Conservation (phyloP, 2,888 invertebrate species). For the Hipparchia sbordonii region DNA sequence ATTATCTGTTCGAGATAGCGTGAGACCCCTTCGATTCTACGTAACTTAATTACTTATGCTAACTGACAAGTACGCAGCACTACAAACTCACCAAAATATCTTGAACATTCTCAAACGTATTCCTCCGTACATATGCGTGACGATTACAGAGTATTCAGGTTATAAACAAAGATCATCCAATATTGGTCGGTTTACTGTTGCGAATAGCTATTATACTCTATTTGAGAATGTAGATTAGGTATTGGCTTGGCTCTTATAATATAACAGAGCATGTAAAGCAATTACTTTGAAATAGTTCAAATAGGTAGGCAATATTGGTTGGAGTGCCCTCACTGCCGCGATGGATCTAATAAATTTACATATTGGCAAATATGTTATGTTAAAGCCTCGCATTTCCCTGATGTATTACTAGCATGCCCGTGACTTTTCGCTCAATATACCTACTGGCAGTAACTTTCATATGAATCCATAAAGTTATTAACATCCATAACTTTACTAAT, state of each 20-base stretch:
- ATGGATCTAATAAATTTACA: constrained; percentile 47
- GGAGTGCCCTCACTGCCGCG: constrained; percentile 58
- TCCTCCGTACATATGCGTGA: constrained; percentile 10
- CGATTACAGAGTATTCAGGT: constrained; percentile 23
- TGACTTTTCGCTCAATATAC: background rate
- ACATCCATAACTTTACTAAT: too few relatives aligned
- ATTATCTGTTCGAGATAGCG: constrained; percentile 73
- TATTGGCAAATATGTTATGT: constrained; percentile 35
- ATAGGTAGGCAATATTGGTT: constrained; percentile 59
- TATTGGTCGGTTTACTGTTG: constrained; percentile 52
- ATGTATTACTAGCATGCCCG: background rate
- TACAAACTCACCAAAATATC: constrained; percentile 40
- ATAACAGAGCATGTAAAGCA: constrained; percentile 63
- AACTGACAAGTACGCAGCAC: constrained; percentile 62
- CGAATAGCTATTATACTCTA: constrained; percentile 64
- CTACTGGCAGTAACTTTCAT: too few relatives aligned
- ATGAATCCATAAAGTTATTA: too few relatives aligned
- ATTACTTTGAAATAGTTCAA: constrained; percentile 73
- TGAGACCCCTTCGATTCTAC: constrained; percentile 70
- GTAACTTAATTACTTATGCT: constrained; percentile 77
- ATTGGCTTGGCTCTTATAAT: constrained; percentile 65
- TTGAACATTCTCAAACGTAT: constrained; percentile 43
- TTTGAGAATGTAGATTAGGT: constrained; percentile 78
- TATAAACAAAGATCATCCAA: constrained; percentile 52
- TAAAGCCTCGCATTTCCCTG: constrained; percentile 28